Evolutionary conservation across 35 echinoderm and acorn worm genomes (phyloP).

Genomic region (Ophiothrix spiculata): DNA sequence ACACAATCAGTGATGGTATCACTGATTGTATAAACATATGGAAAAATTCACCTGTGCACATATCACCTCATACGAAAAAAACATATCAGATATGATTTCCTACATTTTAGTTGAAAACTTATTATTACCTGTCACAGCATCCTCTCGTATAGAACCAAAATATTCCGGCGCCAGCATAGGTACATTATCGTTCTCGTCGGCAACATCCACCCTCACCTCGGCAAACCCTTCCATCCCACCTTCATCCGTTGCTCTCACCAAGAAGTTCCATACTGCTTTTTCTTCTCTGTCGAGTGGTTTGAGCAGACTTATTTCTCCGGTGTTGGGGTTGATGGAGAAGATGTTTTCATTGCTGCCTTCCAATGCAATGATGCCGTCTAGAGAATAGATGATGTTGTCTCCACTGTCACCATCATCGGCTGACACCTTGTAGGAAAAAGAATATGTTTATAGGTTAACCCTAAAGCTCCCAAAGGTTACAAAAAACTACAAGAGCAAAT

Average conservation of each 20-base stretch:
- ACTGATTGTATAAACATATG: too few species aligned
- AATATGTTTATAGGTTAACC: too few species aligned
- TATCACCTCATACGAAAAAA: too few species aligned
- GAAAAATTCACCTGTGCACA: too few species aligned
- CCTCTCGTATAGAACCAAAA: constrained; percentile 56
- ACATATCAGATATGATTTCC: too few species aligned
- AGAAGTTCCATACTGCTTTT: constrained; percentile 34
- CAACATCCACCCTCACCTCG: constrained; percentile 34
- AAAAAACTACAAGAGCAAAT: too few species aligned
- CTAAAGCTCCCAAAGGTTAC: too few species aligned
- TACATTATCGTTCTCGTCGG: constrained; percentile 69
- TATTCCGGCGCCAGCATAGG: constrained; percentile 65
- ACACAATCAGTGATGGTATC: too few species aligned
- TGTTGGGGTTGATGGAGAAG: constrained; percentile 49
- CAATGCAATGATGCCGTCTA: too few species aligned
- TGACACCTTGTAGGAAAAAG: constrained; percentile 47
- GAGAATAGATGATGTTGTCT: constrained; percentile 40
- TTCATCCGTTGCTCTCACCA: constrained; percentile 63
- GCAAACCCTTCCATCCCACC: constrained; percentile 51
- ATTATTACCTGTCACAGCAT: constrained; percentile 41
- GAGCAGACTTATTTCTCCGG: constrained; percentile 47
- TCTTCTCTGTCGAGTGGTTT: constrained; percentile 59
- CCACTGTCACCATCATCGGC: constrained; percentile 54
- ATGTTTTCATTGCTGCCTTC: constrained; percentile 32
- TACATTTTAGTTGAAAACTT: too few species aligned